Evolutionary conservation across 2,888 invertebrate species (phyloP), one percentile per base, ranked within the genome.

Genomic region (Rhagonycha fulva): DNA sequence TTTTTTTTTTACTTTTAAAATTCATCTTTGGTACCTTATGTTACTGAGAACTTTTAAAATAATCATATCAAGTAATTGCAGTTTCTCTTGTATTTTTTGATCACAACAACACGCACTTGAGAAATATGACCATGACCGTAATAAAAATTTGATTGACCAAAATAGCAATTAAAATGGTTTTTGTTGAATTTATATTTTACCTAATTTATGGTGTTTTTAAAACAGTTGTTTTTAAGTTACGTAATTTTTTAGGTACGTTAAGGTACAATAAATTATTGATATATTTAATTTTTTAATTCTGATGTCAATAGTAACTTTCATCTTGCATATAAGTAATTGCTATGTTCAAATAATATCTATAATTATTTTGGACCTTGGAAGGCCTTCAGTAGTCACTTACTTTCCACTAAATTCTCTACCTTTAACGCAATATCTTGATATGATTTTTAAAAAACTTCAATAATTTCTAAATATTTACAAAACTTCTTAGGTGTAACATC

Each of bases 401-500:
- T 47, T 47, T 47, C 47, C n/a, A 5, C n/a, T 47, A n/a, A 47
- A 47, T 47, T n/a, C 7, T 47, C n/a, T 47, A 47, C 9, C 47
- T 47, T 7, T 47, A 7, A 47, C 47, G 47, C 7, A 7, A 47
- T 47, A n/a, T 5, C 47, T 47, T 47, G 47, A n/a, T 47, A 47
- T 47, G 47, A 47, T 47, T 7, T 47, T n/a, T 2, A 19, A 7
- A 47, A 47, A 47, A n/a, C 47, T 47, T n/a, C n/a, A n/a, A 7
- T n/a, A 5, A n/a, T 47, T 47, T n/a, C n/a, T 47, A 47, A 47
- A n/a, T n/a, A 47, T 47, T 9, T 47, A n/a, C n/a, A n/a, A 47
- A 26, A 66, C 11, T 24, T 24, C n/a, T 66, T 66, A 93, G 93
- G 93, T 87, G 90, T 92, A 60, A 90, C 91, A 0, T 92, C 92